Conservation (phyloP, 2,888 invertebrate species). For the Carcina quercana region DNA sequence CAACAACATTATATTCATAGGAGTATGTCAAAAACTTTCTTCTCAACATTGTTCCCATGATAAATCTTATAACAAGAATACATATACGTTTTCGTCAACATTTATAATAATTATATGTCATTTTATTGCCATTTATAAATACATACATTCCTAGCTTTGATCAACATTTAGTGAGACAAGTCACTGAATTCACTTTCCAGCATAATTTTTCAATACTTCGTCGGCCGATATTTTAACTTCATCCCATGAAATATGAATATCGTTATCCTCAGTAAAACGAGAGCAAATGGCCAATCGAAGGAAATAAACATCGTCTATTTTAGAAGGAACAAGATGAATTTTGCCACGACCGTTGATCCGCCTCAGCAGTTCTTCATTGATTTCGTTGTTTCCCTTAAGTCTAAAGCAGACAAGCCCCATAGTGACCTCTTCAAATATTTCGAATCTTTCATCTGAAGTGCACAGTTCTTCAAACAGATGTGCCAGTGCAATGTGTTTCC, state of each 20-base stretch:
- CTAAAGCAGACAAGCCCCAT: slow-evolving; percentile 98
- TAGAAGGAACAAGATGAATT: slow-evolving; percentile 94
- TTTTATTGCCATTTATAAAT: too few species aligned
- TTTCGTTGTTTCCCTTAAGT: slow-evolving; percentile 88
- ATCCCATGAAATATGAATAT: slow-evolving; percentile 90
- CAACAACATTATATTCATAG: too few species aligned
- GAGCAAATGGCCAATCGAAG: slow-evolving; percentile 94
- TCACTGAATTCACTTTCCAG: background rate
- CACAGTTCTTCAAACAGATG: slow-evolving; percentile 90
- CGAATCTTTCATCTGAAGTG: slow-evolving; percentile 85
- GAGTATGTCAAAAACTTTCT: too few species aligned
- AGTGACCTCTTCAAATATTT: slow-evolving; percentile 90
- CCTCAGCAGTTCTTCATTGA: slow-evolving; percentile 87
- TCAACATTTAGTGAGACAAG: too few species aligned
- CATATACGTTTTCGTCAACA: too few species aligned
- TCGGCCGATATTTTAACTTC: slow-evolving; percentile 86
- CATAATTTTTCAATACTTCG: slow-evolving; percentile 67
- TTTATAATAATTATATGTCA: too few species aligned
- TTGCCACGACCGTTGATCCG: slow-evolving; percentile 91
- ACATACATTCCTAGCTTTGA: too few species aligned
- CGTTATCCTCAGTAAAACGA: slow-evolving; percentile 84
- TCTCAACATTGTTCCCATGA: too few species aligned
- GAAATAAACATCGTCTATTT: slow-evolving; percentile 88
- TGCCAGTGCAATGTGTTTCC: slow-evolving; percentile 90
- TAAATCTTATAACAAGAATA: too few species aligned